phyloP scores from a whole-genome alignment of 2,113 vertebrate genomes.

The Nothobranchius furzeri region DNA sequence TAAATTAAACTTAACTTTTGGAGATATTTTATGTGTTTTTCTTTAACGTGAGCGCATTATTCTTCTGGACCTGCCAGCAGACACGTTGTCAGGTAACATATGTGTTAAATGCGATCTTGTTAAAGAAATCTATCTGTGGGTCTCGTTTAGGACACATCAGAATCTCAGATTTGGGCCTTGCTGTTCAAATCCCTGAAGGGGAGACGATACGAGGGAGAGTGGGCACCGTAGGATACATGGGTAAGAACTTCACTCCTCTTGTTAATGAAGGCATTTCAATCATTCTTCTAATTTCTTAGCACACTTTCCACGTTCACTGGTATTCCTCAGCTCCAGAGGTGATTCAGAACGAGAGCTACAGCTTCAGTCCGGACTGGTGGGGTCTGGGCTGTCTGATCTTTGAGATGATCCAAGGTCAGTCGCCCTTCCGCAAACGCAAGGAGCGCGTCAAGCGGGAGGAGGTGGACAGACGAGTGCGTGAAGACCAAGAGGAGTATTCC shows the following conservation, averaged over 20 bases:
- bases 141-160: conserved; percentile 86
- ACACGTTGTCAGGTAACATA: no score
- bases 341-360: conserved; percentile 88
- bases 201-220: conserved; percentile 86
- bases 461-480: conserved; percentile 86
- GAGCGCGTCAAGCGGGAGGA: conserved; percentile 89
- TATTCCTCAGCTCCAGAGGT: conserved; percentile 86
- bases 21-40: no score
- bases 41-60: no score
- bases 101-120: no score
- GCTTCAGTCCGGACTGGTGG: conserved; percentile 93
- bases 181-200: conserved; percentile 88
- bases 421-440: conserved; percentile 88
- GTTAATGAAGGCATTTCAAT: neutral
- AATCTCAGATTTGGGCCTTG: conserved; percentile 92
- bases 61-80: no score
- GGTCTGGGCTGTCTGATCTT: conserved; percentile 92
- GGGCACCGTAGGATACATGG: conserved; percentile 94
- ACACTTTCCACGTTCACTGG: neutral
- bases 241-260: conserved; percentile 67
- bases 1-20: no score
- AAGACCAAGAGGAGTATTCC: conserved; percentile 86
- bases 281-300: neutral
- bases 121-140: neutral
- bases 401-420: conserved; percentile 93